Conservation (phyloP, 2,113 vertebrate species). For the Equus quagga region DNA sequence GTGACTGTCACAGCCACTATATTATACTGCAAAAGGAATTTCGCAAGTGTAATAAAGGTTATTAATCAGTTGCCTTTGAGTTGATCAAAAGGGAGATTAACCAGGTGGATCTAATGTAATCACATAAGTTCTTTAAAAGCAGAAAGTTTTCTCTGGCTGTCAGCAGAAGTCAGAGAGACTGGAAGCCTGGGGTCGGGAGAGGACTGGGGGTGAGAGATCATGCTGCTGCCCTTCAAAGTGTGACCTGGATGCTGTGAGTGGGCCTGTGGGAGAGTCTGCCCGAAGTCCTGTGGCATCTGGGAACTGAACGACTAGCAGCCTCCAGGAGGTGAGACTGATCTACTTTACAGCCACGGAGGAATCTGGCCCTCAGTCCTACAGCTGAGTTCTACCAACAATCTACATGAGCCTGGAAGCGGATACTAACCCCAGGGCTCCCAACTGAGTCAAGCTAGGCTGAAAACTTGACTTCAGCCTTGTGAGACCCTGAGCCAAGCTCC, state of each 20-base stretch:
- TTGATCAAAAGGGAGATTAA: not conserved
- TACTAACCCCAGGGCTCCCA: too few relatives aligned
- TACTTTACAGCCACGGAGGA: not conserved
- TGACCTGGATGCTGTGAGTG: not conserved
- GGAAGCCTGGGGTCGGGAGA: not conserved
- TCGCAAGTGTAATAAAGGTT: not conserved
- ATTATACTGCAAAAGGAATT: not conserved
- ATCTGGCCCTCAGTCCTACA: not conserved
- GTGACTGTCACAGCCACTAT: not conserved
- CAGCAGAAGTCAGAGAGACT: not conserved
- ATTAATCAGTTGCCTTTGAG: not conserved
- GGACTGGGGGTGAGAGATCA: too few relatives aligned
- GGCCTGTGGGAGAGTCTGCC: rapidly evolving
- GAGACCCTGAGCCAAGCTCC: not conserved
- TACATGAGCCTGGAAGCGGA: not conserved
- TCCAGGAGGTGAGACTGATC: not conserved
- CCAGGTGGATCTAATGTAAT: not conserved
- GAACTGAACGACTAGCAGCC: too few relatives aligned
- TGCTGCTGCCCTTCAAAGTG: not conserved
- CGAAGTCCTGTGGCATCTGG: not conserved
- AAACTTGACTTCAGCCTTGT: not conserved
- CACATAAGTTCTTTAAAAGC: not conserved
- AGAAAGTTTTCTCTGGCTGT: not conserved
- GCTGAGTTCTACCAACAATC: not conserved
- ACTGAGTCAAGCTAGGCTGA: not conserved